Conservation (phyloP, 1,140 invertebrate species). For the Trigoniulus corallinus region DNA sequence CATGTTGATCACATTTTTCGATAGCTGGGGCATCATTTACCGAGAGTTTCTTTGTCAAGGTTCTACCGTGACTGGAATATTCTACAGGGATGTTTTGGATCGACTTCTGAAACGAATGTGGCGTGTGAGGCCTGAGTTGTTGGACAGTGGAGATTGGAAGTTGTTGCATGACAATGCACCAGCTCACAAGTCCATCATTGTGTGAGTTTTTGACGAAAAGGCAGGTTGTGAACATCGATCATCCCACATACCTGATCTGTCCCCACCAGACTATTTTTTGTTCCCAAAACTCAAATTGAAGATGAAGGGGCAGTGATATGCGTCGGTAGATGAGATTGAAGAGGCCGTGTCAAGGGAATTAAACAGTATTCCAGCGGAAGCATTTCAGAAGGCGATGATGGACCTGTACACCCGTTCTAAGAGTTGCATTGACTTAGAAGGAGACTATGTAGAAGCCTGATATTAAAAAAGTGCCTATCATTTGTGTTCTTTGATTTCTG, state of each 20-base stretch:
- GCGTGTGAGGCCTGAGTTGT: background rate
- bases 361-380: background rate
- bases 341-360: background rate
- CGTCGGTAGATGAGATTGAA: background rate
- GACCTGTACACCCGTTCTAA: background rate
- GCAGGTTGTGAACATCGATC: background rate
- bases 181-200: background rate
- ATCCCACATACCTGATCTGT: background rate
- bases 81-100: background rate
- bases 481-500: background rate
- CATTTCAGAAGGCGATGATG: background rate
- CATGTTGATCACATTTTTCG: conserved; percentile 21
- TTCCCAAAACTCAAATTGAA: background rate
- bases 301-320: background rate
- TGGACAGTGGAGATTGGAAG: background rate
- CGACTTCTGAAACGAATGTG: background rate
- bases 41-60: conserved; percentile 17
- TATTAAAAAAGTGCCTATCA: background rate
- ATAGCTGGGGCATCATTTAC: conserved; percentile 17
- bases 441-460: background rate
- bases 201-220: conserved; percentile 1
- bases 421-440: background rate
- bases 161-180: conserved; percentile 1
- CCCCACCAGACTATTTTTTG: background rate
- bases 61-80: conserved; percentile 11